Base-by-base conservation (phyloP, 2,113 vertebrate genomes). In the Rhea americana region DNA sequence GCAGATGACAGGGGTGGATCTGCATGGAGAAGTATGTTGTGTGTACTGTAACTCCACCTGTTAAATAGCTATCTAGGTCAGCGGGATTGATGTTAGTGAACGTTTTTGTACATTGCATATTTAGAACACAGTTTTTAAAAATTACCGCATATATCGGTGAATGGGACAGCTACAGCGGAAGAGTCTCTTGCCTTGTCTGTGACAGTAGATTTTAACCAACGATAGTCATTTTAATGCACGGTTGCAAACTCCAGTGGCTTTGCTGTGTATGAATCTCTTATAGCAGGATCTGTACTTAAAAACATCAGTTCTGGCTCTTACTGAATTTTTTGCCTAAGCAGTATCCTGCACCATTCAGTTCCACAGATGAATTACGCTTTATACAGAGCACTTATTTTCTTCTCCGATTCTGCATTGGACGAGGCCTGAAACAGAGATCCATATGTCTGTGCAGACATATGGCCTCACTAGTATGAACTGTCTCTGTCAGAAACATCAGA, bases 401-500 rank as follows among this genome's bases (percentile, higher is more conserved):
- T 58, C 47, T 62, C 74, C 66, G 61, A 72, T 75, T 85, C 72
- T 83, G 24, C 82, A 67, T 86, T 70, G 88, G 78, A 53, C 58
- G 24, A 9, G 2, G 66, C 83, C 83, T 70, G 88, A 94, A 95
- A 93, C 94, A 43, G 87, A 45, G 79, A 75, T 94, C 76, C 74
- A 8, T 77, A 17, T 55, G 75, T 84, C 73, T 85, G 50, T 2
- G 1, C 66, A 88, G 85, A 73, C 87, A 47, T 61, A 37, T 79
- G 90, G 78, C 63, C 81, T 68, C 87, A 82, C 59, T 58, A 59
- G 35, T 47, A 43, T 75, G 79, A 87, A 81, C 73, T 17, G n/a
- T 89, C 90, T 89, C 74, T 86, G 95, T 92, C 90, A 94, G 75
- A 91, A 91, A 78, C 71, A 94, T 94, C 92, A 91, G 89, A 78